A percentile compares a stretch with the other conserved stretches of the same genome.
Evolutionary conservation across 2,113 vertebrate species (phyloP).

Genomic region (Morone saxatilis): DNA sequence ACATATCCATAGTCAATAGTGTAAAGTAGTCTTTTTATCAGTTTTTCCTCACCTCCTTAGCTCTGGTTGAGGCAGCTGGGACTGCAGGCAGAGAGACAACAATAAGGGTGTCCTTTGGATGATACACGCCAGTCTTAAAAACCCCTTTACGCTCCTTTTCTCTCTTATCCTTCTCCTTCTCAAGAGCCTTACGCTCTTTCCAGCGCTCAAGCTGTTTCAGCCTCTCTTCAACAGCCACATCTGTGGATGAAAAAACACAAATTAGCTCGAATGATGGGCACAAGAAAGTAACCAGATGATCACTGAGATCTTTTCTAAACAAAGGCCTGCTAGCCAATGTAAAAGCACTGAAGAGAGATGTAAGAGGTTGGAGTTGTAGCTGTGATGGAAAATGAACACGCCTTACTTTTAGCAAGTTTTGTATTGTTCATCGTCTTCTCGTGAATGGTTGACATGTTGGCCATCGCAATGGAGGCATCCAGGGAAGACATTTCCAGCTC

Average conservation of each 20-base stretch:
- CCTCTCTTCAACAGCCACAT: constrained; percentile 80
- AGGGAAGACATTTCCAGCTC: constrained; percentile 75
- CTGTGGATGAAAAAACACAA: constrained; percentile 15
- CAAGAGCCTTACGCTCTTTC: constrained; percentile 91
- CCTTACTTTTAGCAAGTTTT: constrained; percentile 65
- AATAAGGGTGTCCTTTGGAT: constrained; percentile 76
- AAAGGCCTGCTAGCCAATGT: no score
- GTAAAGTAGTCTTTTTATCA: not conserved
- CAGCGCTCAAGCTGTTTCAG: constrained; percentile 90
- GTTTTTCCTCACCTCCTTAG: constrained; percentile 81
- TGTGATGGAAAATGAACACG: not conserved
- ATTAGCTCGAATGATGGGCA: not conserved
- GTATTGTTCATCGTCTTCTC: constrained; percentile 30
- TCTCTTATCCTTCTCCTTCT: constrained; percentile 89
- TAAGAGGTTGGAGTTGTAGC: not conserved
- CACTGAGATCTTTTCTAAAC: not conserved
- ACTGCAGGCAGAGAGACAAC: constrained; percentile 33
- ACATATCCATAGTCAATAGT: not conserved
- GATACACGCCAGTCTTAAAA: constrained; percentile 92
- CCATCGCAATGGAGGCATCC: constrained; percentile 57
- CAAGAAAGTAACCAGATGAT: not conserved
- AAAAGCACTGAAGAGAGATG: no score
- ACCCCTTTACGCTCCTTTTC: constrained; percentile 87
- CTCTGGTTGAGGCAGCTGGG: constrained; percentile 56
- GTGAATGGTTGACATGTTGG: constrained; percentile 65